Evolutionary conservation across 92 coral and sea anemone species (phyloP).

Genomic region (Chrysogorgia sp.): DNA sequence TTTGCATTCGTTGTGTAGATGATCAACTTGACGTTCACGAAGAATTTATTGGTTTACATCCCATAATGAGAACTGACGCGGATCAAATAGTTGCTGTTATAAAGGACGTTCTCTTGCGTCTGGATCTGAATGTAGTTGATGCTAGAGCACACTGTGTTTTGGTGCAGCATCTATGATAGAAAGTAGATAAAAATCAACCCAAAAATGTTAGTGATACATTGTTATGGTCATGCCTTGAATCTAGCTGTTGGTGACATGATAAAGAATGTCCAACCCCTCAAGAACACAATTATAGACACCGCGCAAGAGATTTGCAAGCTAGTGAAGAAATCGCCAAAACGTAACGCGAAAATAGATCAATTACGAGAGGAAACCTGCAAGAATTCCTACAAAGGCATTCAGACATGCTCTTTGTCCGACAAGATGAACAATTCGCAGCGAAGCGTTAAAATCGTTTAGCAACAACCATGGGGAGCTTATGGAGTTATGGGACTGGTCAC

Average conservation of each 20-base stretch:
- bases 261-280: too few species aligned
- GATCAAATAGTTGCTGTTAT: too few species aligned
- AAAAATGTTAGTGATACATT: too few species aligned
- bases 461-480: constrained; percentile 57
- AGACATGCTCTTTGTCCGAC: constrained; percentile 61
- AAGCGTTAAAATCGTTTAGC: constrained; percentile 54
- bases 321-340: constrained; percentile 43
- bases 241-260: too few species aligned
- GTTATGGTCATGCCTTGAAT: too few species aligned
- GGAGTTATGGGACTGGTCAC: constrained; percentile 61
- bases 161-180: constrained; percentile 59
- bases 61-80: too few species aligned
- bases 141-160: constrained; percentile 60
- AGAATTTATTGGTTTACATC: constrained; percentile 58
- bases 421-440: constrained; percentile 67
- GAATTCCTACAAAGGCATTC: constrained; percentile 55
- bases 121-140: constrained; percentile 39
- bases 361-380: constrained; percentile 46
- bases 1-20: constrained; percentile 58
- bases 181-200: constrained; percentile 40
- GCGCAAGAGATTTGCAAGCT: too few species aligned
- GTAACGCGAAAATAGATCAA: constrained; percentile 54
- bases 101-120: constrained; percentile 18
- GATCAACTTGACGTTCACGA: constrained; percentile 43
- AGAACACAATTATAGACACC: constrained; percentile 54